Percentiles rank a stretch among this genome's conserved stretches.
Conservation (phyloP, 2,113 vertebrate genomes). For the Gorsachius goisagi region DNA sequence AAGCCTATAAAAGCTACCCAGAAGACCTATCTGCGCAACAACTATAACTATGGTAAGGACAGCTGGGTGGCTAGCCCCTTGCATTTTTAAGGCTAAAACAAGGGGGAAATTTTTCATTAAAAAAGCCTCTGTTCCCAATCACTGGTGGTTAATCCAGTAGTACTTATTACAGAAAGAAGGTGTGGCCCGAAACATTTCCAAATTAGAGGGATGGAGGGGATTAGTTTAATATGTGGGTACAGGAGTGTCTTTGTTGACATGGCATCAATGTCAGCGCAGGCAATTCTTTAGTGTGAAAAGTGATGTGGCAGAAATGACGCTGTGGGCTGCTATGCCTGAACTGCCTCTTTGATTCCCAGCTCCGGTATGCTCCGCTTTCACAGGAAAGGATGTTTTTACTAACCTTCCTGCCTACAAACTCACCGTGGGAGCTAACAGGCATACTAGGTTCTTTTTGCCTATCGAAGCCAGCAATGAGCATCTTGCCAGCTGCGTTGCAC, state of each 20-base stretch:
- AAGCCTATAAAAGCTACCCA: constrained; percentile 81
- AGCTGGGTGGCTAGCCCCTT: background rate
- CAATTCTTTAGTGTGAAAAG: background rate
- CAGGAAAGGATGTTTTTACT: background rate
- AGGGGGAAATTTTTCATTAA: background rate
- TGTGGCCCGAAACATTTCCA: background rate
- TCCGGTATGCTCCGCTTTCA: background rate
- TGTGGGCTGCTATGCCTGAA: background rate
- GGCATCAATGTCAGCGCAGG: background rate
- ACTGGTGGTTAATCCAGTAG: background rate
- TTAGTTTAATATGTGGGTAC: background rate
- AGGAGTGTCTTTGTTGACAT: background rate
- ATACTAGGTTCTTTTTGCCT: background rate
- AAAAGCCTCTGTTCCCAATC: background rate
- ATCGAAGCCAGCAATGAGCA: accelerated
- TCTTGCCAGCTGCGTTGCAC: background rate
- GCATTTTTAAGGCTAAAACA: background rate
- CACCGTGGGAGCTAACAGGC: background rate
- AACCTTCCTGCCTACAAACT: background rate
- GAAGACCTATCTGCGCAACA: constrained; percentile 91
- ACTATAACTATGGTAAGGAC: constrained; percentile 95
- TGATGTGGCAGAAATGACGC: background rate
- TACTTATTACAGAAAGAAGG: background rate
- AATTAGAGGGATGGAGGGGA: background rate
- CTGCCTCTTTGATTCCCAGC: background rate